Evolutionary conservation across 2,113 vertebrate species (phyloP).

Genomic region (Pycnonotus jocosus): DNA sequence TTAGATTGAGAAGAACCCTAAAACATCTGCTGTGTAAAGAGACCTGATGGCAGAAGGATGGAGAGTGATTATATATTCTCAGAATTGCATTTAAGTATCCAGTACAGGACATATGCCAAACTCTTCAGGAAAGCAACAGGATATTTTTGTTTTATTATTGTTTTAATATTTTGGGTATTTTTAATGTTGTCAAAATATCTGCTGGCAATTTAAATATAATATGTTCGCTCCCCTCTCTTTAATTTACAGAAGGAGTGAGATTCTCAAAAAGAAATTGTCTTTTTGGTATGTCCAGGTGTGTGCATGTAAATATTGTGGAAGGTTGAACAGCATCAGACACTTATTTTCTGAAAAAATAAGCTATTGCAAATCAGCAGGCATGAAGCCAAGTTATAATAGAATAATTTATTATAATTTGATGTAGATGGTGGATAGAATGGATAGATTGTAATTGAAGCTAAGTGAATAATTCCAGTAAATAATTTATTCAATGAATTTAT

Average conservation of each 20-base stretch:
- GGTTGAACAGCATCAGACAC: background rate
- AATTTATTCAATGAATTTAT: conserved; percentile 57
- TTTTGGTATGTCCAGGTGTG: background rate
- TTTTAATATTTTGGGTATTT: background rate
- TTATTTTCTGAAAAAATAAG: conserved; percentile 24
- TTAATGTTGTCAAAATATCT: background rate
- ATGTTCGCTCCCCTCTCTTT: background rate
- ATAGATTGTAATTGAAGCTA: conserved; percentile 52
- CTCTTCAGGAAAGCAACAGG: background rate
- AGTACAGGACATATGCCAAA: background rate
- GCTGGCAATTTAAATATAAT: background rate
- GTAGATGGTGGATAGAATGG: conserved; percentile 46
- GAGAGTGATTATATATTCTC: background rate
- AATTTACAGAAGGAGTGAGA: background rate
- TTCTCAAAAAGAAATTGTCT: background rate
- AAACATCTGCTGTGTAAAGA: background rate
- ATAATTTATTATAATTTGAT: conserved; percentile 51
- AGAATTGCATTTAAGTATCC: background rate
- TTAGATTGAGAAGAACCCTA: background rate
- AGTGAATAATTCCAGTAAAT: conserved; percentile 63
- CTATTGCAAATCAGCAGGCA: conserved; percentile 30
- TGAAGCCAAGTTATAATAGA: conserved; percentile 49
- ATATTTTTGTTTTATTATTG: background rate
- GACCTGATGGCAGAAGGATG: background rate
- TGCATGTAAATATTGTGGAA: background rate